Evolutionary conservation across 1,140 invertebrate genomes (phyloP).

Genomic region (Octopus bimaculoides): DNA sequence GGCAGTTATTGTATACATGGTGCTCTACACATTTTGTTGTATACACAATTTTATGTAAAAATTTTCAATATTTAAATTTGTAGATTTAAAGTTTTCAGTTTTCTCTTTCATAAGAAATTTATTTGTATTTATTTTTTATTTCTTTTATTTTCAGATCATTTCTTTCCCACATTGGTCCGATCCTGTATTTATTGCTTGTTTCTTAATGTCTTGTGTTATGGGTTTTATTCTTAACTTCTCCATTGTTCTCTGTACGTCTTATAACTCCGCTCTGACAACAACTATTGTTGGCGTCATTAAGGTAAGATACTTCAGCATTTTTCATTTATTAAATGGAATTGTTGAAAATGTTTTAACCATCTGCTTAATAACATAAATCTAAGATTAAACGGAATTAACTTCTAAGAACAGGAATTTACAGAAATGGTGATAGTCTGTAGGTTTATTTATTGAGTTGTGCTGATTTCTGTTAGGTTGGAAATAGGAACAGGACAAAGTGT

Average conservation of each 20-base stretch:
- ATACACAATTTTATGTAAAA: too few species aligned
- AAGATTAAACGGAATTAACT: conserved; percentile 12
- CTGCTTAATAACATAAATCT: not conserved
- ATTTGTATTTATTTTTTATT: conserved; percentile 11
- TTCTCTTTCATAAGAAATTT: too few species aligned
- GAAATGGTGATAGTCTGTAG: not conserved
- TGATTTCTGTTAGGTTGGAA: conserved; percentile 1
- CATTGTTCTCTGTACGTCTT: conserved; percentile 90
- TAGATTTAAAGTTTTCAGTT: too few species aligned
- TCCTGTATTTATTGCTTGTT: conserved; percentile 76
- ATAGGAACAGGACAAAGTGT: not conserved
- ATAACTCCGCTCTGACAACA: conserved; percentile 96
- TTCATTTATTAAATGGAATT: not conserved
- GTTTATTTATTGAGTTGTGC: conserved; percentile 6
- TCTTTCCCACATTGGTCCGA: conserved; percentile 74
- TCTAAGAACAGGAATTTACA: conserved; percentile 11
- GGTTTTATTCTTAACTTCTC: conserved; percentile 95
- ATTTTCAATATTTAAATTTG: too few species aligned
- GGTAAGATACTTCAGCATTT: conserved; percentile 30
- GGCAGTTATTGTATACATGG: too few species aligned
- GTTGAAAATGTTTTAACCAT: not conserved
- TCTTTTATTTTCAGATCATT: conserved; percentile 55
- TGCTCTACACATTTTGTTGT: too few species aligned
- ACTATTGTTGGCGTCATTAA: conserved; percentile 87
- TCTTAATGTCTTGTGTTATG: conserved; percentile 90